A percentile compares a stretch with the other conserved stretches of the same genome.
phyloP scores from a whole-genome alignment of 1,140 invertebrate species.

The Anastrepha obliqua region DNA sequence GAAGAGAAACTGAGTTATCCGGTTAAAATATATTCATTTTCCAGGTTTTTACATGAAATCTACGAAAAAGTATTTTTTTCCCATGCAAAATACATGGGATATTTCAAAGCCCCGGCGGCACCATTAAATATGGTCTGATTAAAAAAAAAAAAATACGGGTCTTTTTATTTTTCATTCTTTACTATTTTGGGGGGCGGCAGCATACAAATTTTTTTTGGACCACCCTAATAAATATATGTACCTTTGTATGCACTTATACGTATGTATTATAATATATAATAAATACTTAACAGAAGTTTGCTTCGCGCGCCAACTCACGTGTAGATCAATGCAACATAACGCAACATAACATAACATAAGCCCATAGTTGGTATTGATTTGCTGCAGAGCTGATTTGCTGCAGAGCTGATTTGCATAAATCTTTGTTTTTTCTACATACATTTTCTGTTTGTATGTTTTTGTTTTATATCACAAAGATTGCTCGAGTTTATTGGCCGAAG shows the following conservation, averaged over 20 bases:
- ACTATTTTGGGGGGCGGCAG: no score
- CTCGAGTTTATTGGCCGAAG: not conserved
- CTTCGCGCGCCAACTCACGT: conserved; percentile 2
- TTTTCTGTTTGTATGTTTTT: not conserved
- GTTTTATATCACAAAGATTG: not conserved
- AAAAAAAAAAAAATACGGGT: no score
- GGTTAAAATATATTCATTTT: no score
- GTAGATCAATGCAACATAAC: not conserved
- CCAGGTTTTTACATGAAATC: no score
- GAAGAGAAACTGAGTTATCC: no score
- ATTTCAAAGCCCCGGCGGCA: no score
- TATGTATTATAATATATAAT: not conserved
- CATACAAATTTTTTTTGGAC: no score
- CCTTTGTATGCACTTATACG: not conserved
- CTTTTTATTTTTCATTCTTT: no score
- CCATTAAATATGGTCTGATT: no score
- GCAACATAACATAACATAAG: not conserved
- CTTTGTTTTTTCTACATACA: not conserved
- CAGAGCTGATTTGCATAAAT: not conserved
- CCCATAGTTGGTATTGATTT: no score
- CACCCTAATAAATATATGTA: not conserved
- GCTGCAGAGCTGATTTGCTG: not conserved
- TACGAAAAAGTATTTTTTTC: no score
- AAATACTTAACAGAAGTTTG: not conserved
- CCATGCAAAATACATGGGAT: no score